These are phyloP conservation scores for Bombylius discolor DNA, from an alignment of 2,888 invertebrate genomes.

Conservation along the genomic window DNA sequence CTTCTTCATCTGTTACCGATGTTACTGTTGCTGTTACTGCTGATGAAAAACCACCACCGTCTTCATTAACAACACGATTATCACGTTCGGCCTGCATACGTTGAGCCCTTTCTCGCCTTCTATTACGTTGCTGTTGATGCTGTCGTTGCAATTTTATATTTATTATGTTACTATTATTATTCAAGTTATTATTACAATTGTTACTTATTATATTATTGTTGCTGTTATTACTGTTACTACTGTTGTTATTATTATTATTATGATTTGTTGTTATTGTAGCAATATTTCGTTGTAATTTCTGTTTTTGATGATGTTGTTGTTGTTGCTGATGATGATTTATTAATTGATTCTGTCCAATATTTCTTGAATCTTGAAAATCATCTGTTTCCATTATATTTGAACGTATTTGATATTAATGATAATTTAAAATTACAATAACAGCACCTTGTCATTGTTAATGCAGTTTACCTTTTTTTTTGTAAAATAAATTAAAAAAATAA, in stretches of 20 bases:
- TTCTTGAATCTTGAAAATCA: not conserved
- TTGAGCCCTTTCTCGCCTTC: slow-evolving; percentile 81
- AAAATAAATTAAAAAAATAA: not conserved
- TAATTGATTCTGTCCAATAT: not conserved
- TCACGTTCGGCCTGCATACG: slow-evolving; percentile 80
- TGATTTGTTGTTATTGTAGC: slow-evolving; percentile 7
- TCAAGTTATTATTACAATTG: slow-evolving; percentile 9
- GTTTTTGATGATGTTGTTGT: not conserved
- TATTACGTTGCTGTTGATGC: slow-evolving; percentile 50
- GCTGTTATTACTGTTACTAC: not conserved
- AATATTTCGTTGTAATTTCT: slow-evolving; percentile 11
- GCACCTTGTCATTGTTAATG: not conserved
- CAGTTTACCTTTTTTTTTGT: not conserved
- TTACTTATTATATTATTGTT: not conserved
- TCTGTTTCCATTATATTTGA: not conserved
- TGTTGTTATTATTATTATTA: not conserved
- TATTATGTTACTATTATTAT: slow-evolving; percentile 12
- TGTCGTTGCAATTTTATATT: slow-evolving; percentile 29
- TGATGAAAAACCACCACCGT: slow-evolving; percentile 35
- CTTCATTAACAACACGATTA: slow-evolving; percentile 40
- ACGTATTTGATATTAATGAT: not conserved
- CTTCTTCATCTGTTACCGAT: slow-evolving; percentile 34
- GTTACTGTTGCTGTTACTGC: slow-evolving; percentile 19
- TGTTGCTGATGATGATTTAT: slow-evolving; percentile 12
- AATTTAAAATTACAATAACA: not conserved